These are phyloP conservation scores for Drosophila pruinosa DNA, from an alignment of 1,140 invertebrate genomes.

Conservation along the genomic window DNA sequence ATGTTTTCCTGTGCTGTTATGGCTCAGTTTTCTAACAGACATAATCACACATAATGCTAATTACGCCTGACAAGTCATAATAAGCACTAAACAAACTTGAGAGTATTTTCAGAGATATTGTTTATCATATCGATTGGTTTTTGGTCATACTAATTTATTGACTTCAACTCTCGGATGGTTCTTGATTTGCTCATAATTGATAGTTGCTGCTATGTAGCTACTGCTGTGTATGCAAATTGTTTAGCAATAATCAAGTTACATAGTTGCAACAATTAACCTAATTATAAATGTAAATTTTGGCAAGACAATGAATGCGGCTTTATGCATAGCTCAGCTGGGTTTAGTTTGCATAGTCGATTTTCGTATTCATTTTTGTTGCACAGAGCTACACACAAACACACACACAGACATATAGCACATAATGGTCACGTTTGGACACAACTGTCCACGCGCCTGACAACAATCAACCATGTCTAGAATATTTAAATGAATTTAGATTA, in stretches of 20 bases:
- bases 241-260: conserved; percentile 66
- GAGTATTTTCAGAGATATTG: conserved; percentile 14
- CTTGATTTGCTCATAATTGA: conserved; percentile 63
- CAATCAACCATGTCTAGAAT: conserved; percentile 23
- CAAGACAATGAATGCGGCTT: conserved; percentile 58
- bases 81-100: conserved; percentile 5
- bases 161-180: conserved; percentile 12
- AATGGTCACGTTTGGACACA: conserved; percentile 1
- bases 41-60: conserved; percentile 17
- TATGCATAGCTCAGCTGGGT: not conserved
- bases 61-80: conserved; percentile 22
- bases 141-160: conserved; percentile 34
- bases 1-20: not conserved
- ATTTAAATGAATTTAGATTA: conserved; percentile 62
- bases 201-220: conserved; percentile 5
- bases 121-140: conserved; percentile 36
- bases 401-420: not conserved
- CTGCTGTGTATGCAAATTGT: conserved; percentile 68
- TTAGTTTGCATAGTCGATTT: conserved; percentile 29
- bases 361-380: conserved; percentile 42
- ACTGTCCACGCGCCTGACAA: conserved; percentile 3
- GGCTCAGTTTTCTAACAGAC: not conserved
- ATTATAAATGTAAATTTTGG: conserved; percentile 76
- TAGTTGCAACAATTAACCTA: conserved; percentile 74
- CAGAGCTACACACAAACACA: not conserved